Percentiles rank a stretch among this genome's conserved stretches.
Evolutionary conservation across 1,140 invertebrate genomes (phyloP).

Genomic region (Penaeus japonicus): DNA sequence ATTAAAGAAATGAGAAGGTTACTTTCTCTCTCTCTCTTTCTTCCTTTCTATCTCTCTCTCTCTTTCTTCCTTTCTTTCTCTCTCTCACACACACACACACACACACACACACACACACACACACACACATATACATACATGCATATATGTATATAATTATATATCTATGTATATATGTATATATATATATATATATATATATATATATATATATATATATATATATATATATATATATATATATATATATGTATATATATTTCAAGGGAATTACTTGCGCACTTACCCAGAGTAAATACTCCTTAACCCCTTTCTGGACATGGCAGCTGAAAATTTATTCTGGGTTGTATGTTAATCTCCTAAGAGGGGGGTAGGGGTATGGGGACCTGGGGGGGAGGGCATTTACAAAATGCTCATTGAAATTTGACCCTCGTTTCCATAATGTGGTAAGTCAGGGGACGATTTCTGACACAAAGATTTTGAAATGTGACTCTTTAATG

Average conservation of each 20-base stretch:
- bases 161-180: no score
- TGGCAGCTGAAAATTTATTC: neutral
- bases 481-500: slow-evolving; percentile 38
- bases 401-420: slow-evolving; percentile 28
- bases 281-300: no score
- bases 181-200: no score
- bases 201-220: no score
- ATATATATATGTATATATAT: neutral
- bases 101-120: no score
- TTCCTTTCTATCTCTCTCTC: neutral
- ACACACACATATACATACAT: no score
- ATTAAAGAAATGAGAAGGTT: neutral
- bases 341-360: neutral
- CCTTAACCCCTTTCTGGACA: neutral
- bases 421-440: slow-evolving; percentile 25
- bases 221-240: no score
- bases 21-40: neutral
- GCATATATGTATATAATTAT: no score
- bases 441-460: slow-evolving; percentile 15
- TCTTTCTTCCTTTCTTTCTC: neutral
- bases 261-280: neutral
- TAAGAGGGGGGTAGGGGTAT: neutral
- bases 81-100: no score
- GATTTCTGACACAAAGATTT: neutral
- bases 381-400: neutral